Conservation (phyloP, 2,113 vertebrate genomes). For the Larimichthys polyactis region DNA sequence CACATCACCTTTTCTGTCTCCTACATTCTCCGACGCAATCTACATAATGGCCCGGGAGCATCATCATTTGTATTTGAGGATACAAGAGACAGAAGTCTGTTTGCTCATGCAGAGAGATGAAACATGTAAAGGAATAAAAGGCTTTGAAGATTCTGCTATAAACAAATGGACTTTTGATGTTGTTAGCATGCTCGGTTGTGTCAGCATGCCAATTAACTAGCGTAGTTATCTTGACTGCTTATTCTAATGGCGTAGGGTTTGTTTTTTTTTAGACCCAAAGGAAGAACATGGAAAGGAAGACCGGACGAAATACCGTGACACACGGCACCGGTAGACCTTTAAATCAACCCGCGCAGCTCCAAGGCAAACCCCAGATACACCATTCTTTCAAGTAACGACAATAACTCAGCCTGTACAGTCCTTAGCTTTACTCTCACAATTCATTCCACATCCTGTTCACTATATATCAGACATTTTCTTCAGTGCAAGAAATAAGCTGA, state of each 20-base stretch:
- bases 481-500: slow-evolving; percentile 42
- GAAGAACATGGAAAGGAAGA: not conserved
- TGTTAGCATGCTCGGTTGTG: not conserved
- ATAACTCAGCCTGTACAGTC: slow-evolving; percentile 3
- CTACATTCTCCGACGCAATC: not conserved
- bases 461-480: slow-evolving; percentile 19
- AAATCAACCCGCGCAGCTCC: slow-evolving; percentile 33
- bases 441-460: slow-evolving; percentile 1
- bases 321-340: slow-evolving; percentile 4
- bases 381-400: not conserved
- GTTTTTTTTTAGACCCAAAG: not conserved
- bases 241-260: not conserved
- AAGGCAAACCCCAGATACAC: slow-evolving; percentile 6
- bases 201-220: slow-evolving; percentile 1
- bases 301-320: not conserved
- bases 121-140: slow-evolving; percentile 1
- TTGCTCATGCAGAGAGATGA: not conserved
- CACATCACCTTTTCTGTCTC: slow-evolving; percentile 18
- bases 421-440: slow-evolving; percentile 6
- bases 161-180: not conserved
- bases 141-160: not conserved
- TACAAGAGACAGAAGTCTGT: not conserved
- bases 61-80: slow-evolving; percentile 15
- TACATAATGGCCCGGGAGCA: slow-evolving; percentile 12
- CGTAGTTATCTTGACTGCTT: not conserved